Evolutionary conservation across 2,797 vertebrate species (phyloP).

Genomic region (Microctenopoma stevenorrisi): DNA sequence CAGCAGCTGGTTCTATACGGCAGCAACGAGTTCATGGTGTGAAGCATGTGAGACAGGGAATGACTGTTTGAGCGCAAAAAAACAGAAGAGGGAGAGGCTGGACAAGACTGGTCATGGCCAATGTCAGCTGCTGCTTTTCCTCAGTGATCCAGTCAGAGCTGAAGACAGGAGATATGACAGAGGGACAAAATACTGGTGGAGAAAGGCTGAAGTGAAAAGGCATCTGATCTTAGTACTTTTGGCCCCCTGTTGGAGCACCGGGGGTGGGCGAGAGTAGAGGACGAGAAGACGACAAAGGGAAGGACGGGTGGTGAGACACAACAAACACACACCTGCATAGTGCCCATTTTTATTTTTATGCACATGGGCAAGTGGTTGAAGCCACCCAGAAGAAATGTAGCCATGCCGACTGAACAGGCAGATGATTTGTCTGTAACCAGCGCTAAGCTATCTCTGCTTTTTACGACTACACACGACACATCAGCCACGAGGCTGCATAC

Average conservation of each 20-base stretch:
- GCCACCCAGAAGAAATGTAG: conserved; percentile 72
- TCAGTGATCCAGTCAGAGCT: conserved; percentile 34
- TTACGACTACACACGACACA: conserved; percentile 74
- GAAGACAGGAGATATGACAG: conserved; percentile 9
- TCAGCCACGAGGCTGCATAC: conserved; percentile 74
- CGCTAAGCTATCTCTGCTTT: conserved; percentile 63
- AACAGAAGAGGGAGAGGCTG: conserved; percentile 24
- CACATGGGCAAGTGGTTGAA: conserved; percentile 59
- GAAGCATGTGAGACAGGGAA: conserved; percentile 59
- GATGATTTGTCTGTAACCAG: conserved; percentile 60
- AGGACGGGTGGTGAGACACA: conserved; percentile 17
- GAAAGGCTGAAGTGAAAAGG: conserved; percentile 17
- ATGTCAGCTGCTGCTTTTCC: conserved; percentile 40
- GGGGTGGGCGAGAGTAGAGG: conserved; percentile 23
- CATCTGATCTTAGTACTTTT: conserved; percentile 22
- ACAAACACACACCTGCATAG: conserved; percentile 39
- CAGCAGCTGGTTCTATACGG: conserved; percentile 91
- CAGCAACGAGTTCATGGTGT: conserved; percentile 97
- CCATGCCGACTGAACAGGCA: conserved; percentile 66
- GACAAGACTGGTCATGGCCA: conserved; percentile 27
- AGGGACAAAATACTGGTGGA: conserved; percentile 12
- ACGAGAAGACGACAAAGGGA: conserved; percentile 8
- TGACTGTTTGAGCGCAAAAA: conserved; percentile 6
- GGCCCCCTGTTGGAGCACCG: conserved; percentile 50
- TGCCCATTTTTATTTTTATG: conserved; percentile 55